Evolutionary conservation across 1,140 invertebrate species (phyloP).

Genomic region (Formica exsecta): DNA sequence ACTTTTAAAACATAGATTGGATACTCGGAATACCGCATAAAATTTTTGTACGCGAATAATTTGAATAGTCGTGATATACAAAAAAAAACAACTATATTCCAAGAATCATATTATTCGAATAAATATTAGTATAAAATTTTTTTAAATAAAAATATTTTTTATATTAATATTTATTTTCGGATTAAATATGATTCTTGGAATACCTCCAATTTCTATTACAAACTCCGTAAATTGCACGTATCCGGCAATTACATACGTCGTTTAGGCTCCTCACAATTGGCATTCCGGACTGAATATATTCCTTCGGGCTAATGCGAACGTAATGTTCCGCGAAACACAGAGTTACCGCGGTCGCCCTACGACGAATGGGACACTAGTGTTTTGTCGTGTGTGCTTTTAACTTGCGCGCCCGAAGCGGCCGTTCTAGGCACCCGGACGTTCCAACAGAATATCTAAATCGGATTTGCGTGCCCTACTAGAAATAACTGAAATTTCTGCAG

Average conservation of each 20-base stretch:
- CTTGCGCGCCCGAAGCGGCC: background rate
- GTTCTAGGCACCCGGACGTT: conserved; percentile 28
- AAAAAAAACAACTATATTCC: background rate
- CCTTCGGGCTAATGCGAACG: conserved; percentile 57
- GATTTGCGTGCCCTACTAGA: conserved; percentile 55
- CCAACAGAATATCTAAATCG: conserved; percentile 62
- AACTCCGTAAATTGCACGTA: conserved; percentile 15
- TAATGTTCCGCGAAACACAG: conserved; percentile 67
- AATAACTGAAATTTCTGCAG: conserved; percentile 65
- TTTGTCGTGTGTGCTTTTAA: conserved; percentile 44
- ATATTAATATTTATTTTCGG: background rate
- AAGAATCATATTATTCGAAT: too few species aligned
- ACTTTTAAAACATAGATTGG: conserved; percentile 5
- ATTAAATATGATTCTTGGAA: background rate
- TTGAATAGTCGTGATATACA: background rate
- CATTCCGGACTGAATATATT: conserved; percentile 37
- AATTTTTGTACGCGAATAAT: background rate
- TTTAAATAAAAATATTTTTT: background rate
- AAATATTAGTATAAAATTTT: background rate
- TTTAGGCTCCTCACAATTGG: conserved; percentile 1
- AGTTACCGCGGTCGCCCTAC: conserved; percentile 47
- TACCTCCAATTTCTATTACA: background rate
- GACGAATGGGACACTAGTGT: conserved; percentile 58
- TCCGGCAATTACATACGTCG: background rate
- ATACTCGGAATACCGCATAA: background rate